phyloP scores from a whole-genome alignment of 2,113 vertebrate species.

The Colinus virginianus region DNA sequence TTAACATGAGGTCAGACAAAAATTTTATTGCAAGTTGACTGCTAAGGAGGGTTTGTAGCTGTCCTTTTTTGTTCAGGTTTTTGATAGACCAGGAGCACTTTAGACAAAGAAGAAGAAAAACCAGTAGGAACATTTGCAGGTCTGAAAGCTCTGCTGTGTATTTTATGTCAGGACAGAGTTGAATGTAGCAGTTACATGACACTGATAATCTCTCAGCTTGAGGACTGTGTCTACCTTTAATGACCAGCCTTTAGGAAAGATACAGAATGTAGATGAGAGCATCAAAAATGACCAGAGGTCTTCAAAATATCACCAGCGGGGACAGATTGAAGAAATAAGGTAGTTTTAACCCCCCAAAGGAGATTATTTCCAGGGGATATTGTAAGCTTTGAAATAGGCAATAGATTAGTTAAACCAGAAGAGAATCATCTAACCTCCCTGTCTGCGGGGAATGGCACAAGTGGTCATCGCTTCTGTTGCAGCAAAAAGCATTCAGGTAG shows the following conservation, averaged over 20 bases:
- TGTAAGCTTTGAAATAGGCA: not conserved
- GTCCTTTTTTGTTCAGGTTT: not conserved
- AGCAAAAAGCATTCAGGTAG: not conserved
- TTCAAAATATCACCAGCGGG: not conserved
- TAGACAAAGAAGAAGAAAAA: not conserved
- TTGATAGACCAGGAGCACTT: not conserved
- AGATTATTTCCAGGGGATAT: not conserved
- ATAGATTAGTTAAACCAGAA: not conserved
- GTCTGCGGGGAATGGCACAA: not conserved
- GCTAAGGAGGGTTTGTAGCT: not conserved
- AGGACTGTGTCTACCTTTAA: not conserved
- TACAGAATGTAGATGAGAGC: not conserved
- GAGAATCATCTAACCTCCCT: not conserved
- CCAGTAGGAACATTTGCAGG: not conserved
- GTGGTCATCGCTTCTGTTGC: not conserved
- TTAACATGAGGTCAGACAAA: constrained; percentile 12
- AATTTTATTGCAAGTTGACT: not conserved
- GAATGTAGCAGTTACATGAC: not conserved
- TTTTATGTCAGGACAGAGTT: constrained; percentile 13
- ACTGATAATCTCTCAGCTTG: constrained; percentile 43
- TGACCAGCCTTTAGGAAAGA: constrained; percentile 30
- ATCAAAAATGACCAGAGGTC: constrained; percentile 3
- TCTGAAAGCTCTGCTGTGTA: not conserved
- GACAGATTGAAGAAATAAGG: not conserved
- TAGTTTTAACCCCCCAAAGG: not conserved